Evolutionary conservation across 2,888 invertebrate species (phyloP), one percentile per base, ranked within the genome.

Genomic region (Mesorhabditis belari): DNA sequence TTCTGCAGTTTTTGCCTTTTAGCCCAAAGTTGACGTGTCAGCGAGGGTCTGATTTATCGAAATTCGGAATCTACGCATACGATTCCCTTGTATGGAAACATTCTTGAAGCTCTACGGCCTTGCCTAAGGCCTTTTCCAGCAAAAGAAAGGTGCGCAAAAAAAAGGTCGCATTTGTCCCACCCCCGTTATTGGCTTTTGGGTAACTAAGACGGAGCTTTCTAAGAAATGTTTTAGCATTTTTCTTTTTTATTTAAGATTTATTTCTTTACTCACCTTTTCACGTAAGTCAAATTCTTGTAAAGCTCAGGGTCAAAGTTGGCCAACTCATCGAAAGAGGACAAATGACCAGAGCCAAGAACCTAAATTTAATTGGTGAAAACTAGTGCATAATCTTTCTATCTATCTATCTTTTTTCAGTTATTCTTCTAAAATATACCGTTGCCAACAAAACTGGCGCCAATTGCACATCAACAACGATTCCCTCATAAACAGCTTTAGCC

Each of bases 391-490:
- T 49, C 35, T 5, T 56, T 55, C 35, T 56, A 9, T 23, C 35
- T 26, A 12, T 19, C 49, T 6, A 56, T 12, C 28, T n/a, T 52
- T 26, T 17, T 50, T 6, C 27, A 3, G n/a, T 27, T 19, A 50
- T 26, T 3, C 19, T 6, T 55, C 12, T 55, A 56, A 6, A 19
- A 56, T 57, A 19, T 44, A 78, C 74, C 4, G 85, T 95, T 92
- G 75, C 92, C 27, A 99, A 87, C 83, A 99, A 96, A 83, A 99
- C 99, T 35, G 93, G 91, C 0, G 98, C 96, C 82, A 99, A 94
- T 0, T 95, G 96, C 50, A 98, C 94, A 82, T 99, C 98, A 4
- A 96, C 92, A 5, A 96, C 93, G 69, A 96, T 95, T 26, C 78
- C 80, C 52, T 77, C 75, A 52, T 74, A 77, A 6, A 79, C 70